Conservation (phyloP, 2,113 vertebrate species). For the Eolophus roseicapilla region DNA sequence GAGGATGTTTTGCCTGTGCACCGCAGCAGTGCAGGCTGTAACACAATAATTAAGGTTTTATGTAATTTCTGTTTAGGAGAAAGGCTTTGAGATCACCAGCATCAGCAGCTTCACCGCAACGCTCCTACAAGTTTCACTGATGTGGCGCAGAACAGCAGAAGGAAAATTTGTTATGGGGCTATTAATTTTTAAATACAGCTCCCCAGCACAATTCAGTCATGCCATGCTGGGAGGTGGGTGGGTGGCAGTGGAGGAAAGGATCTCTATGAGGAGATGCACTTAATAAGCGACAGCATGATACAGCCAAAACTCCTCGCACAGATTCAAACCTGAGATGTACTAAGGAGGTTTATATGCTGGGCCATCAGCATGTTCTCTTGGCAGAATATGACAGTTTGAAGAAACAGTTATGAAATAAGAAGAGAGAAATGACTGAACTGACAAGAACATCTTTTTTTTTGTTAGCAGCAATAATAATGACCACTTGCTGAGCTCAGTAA, state of each 20-base stretch:
- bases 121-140: background rate
- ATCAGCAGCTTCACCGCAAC: background rate
- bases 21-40: background rate
- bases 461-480: slow-evolving; percentile 42
- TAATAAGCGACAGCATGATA: background rate
- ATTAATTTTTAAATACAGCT: slow-evolving; percentile 35
- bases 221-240: background rate
- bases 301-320: background rate
- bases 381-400: slow-evolving; percentile 47
- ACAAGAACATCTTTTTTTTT: slow-evolving; percentile 61
- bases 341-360: background rate
- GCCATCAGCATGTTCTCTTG: slow-evolving; percentile 29
- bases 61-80: background rate
- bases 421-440: slow-evolving; percentile 46
- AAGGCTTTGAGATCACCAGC: background rate
- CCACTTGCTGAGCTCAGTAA: background rate
- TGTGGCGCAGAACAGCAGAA: background rate
- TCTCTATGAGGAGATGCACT: background rate
- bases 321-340: slow-evolving; percentile 13
- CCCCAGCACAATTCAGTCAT: background rate
- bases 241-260: background rate
- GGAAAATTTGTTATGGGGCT: background rate
- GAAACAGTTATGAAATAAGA: slow-evolving; percentile 45
- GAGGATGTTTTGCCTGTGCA: rapidly evolving
- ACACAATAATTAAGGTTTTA: background rate